Evolutionary conservation across 2,113 vertebrate genomes (phyloP), one percentile per base, ranked within the genome.

Genomic region (Stictonetta naevosa): DNA sequence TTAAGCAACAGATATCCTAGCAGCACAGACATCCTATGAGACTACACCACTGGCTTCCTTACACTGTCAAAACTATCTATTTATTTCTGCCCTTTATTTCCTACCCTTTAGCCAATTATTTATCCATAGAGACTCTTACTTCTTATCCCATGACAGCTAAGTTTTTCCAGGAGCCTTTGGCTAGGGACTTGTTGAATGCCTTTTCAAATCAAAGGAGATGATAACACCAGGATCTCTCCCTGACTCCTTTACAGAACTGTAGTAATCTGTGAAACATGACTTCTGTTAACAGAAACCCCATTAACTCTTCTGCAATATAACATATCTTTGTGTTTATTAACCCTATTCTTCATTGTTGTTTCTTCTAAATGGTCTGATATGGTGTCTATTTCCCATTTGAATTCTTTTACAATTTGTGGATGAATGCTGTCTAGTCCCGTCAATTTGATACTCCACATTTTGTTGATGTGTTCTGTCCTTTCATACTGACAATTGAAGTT

Each of bases 61-160:
- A 76, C 31, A 4, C 81, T 95, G 89, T 95, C 83, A 91, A 82
- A 93, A 69, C 77, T 92, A 84, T 92, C 86, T 95, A 0, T 78
- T 95, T 83, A 75, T 68, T 76, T 52, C 62, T 92, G 89, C 93
- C 83, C 93, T 93, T 93, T 93, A 86, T 92, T 96, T 93, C 80
- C 68, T 91, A 84, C 36, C 60, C 92, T 95, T 87, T 76, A 87
- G 69, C 71, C 93, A 95, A 85, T 93, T 91, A 83, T 87, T 95
- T 95, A 92, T 78, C 93, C 84, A 79, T 8, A 62, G 83, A 91
- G 89, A 84, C 77, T 68, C 83, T 56, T 72, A 22, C 56, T 76
- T 52, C 74, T 89, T 82, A 91, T 87, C 83, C 91, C 74, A 64
- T 79, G 91, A 91, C 94, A 96, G 86, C 81, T 82, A 87, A 73